These are phyloP conservation scores for Gymnothorax javanicus DNA, from an alignment of 2,797 vertebrate genomes.

Conservation along the genomic window DNA sequence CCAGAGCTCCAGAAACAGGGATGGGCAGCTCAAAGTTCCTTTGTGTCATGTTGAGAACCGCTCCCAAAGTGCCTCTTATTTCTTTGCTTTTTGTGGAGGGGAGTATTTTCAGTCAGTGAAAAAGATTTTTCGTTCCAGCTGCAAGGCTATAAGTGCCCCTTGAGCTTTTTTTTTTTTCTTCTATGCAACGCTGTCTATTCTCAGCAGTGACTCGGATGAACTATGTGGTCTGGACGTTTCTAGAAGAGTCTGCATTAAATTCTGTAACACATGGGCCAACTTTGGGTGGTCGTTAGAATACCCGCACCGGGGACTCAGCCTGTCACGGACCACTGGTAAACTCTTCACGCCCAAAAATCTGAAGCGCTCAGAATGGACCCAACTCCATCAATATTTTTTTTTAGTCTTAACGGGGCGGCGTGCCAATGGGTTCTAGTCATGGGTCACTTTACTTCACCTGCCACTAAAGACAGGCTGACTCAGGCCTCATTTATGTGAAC, in stretches of 20 bases:
- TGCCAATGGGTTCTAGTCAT: no score
- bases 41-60: background rate
- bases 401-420: no score
- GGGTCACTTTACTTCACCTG: slow-evolving; percentile 9
- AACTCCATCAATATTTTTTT: background rate
- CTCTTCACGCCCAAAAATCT: background rate
- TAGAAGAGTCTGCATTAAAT: background rate
- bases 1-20: no score
- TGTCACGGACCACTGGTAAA: background rate
- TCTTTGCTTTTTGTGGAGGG: background rate
- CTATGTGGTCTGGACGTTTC: no score
- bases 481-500: slow-evolving; percentile 29
- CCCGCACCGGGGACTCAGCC: background rate
- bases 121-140: background rate
- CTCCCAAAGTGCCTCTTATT: background rate
- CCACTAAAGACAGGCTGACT: slow-evolving; percentile 22
- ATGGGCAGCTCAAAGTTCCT: no score
- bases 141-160: background rate
- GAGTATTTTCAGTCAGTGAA: background rate
- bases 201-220: background rate
- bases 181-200: no score
- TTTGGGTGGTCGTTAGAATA: background rate
- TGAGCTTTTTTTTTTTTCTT: background rate
- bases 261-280: background rate
- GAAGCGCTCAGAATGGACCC: background rate